Evolutionary conservation across 2,113 vertebrate genomes (phyloP).

Genomic region (Spea bombifrons): DNA sequence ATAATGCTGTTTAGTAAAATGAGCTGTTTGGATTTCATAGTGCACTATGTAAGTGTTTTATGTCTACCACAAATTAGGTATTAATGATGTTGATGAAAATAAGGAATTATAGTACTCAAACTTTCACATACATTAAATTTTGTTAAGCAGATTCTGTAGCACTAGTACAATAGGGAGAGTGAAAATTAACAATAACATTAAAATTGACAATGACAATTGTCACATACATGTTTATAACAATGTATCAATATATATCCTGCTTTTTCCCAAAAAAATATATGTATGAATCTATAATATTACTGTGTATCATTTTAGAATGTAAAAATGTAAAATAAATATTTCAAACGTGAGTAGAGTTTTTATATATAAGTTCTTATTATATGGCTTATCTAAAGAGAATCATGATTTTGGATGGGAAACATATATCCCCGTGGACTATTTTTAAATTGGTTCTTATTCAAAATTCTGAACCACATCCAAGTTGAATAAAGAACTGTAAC

Average conservation of each 20-base stretch:
- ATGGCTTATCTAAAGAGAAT: slow-evolving; percentile 14
- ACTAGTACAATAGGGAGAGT: too few relatives aligned
- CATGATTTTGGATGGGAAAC: not conserved
- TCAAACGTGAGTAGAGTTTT: too few relatives aligned
- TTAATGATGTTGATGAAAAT: too few relatives aligned
- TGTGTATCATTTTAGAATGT: not conserved
- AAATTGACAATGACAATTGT: too few relatives aligned
- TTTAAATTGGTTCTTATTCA: slow-evolving; percentile 10
- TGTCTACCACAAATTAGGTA: too few relatives aligned
- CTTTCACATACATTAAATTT: too few relatives aligned
- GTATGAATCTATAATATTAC: not conserved
- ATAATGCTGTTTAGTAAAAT: too few relatives aligned
- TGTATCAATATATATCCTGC: not conserved
- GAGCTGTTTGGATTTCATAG: too few relatives aligned
- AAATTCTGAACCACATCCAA: slow-evolving; percentile 35
- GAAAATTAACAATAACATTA: too few relatives aligned
- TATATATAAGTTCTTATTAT: not conserved
- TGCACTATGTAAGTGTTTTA: too few relatives aligned
- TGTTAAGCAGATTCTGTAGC: too few relatives aligned
- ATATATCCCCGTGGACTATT: slow-evolving; percentile 10
- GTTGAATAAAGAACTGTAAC: slow-evolving; percentile 4
- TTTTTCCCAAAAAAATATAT: not conserved
- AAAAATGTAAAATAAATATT: slow-evolving; percentile 1
- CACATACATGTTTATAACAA: not conserved
- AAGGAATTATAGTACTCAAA: too few relatives aligned